Conservation (phyloP, 1,140 invertebrate genomes). For the Saccostrea cuccullata region DNA sequence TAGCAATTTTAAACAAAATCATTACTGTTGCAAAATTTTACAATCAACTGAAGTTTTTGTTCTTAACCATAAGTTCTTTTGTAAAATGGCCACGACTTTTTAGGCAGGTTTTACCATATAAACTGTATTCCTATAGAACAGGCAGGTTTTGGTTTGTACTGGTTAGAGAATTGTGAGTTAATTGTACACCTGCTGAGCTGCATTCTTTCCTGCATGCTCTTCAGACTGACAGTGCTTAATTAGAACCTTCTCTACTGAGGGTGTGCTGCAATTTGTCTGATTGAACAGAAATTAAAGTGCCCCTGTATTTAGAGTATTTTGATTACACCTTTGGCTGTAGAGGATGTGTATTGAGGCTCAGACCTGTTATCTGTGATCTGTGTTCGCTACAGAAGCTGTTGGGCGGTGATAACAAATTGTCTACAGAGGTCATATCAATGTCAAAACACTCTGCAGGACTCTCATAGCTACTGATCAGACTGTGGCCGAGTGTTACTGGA, state of each 20-base stretch:
- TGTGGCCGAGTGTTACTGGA: not conserved
- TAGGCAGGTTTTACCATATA: too few relatives aligned
- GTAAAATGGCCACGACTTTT: too few relatives aligned
- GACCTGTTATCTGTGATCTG: not conserved
- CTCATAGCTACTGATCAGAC: not conserved
- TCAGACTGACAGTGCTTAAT: not conserved
- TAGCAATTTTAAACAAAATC: too few relatives aligned
- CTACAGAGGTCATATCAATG: constrained; percentile 23
- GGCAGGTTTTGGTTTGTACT: too few relatives aligned
- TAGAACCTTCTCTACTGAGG: not conserved
- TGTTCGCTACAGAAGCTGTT: not conserved
- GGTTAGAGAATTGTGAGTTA: too few relatives aligned
- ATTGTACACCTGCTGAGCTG: too few relatives aligned
- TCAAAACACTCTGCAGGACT: not conserved
- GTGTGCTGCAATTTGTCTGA: not conserved
- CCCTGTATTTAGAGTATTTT: not conserved
- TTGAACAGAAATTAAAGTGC: not conserved
- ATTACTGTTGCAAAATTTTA: too few relatives aligned
- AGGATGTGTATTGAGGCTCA: not conserved
- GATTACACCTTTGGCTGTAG: not conserved
- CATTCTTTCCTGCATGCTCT: not conserved
- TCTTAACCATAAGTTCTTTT: too few relatives aligned
- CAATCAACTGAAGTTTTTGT: too few relatives aligned
- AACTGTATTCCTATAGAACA: too few relatives aligned
- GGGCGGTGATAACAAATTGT: constrained; percentile 1